Percentiles rank a stretch among this genome's conserved stretches.
phyloP scores from a whole-genome alignment of 2,113 vertebrate species.

The Myotis lucifugus region DNA sequence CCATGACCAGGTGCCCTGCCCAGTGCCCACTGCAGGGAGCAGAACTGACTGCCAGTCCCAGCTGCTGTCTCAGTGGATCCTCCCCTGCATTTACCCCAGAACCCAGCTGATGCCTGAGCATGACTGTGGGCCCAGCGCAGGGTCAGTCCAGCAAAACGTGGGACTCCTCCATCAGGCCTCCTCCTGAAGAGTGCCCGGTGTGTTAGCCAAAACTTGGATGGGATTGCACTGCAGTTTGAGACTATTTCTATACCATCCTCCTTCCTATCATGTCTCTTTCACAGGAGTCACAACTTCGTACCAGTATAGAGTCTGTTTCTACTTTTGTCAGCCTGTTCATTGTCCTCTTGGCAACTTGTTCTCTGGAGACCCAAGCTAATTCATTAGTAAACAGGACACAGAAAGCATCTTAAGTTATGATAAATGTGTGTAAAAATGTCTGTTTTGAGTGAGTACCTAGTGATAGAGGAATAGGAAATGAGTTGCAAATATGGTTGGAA shows the following conservation, averaged over 20 bases:
- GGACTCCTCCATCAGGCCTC: neutral
- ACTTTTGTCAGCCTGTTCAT: neutral
- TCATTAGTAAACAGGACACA: neutral
- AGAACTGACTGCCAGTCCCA: no score
- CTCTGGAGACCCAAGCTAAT: neutral
- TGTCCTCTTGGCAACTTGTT: neutral
- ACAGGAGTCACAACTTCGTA: neutral
- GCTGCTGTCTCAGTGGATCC: neutral
- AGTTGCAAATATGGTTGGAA: neutral
- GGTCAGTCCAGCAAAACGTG: neutral
- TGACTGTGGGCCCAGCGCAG: neutral
- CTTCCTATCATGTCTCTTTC: neutral
- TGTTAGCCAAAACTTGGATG: neutral
- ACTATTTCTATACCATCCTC: neutral
- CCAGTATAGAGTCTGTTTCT: neutral
- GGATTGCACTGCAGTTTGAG: neutral
- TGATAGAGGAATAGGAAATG: neutral
- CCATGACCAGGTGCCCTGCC: neutral
- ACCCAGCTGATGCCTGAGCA: neutral
- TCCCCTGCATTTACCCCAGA: neutral
- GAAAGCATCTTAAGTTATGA: neutral
- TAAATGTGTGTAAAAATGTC: neutral
- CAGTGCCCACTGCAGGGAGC: fast-evolving
- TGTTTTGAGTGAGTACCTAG: neutral
- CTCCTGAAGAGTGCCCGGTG: neutral